Conservation (phyloP, 2,888 invertebrate species). For the Eudasyphora cyanicolor region DNA sequence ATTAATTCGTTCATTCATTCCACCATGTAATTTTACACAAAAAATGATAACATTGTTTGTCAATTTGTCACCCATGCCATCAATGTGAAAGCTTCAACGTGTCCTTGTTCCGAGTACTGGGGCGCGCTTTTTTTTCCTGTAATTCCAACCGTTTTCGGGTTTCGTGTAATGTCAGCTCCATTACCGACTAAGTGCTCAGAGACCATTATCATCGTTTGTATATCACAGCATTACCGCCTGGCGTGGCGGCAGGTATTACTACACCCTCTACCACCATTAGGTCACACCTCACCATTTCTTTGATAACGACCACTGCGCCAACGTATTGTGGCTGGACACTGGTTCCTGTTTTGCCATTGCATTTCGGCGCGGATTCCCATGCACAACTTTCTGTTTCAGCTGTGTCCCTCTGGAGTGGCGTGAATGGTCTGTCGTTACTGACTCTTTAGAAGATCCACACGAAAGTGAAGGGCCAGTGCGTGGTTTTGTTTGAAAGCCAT, state of each 20-base stretch:
- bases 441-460: neutral
- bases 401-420: neutral
- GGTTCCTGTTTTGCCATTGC: neutral
- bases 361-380: neutral
- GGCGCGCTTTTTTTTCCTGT: conserved; percentile 13
- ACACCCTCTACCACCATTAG: neutral
- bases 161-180: conserved; percentile 43
- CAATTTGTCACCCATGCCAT: conserved; percentile 11
- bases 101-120: neutral
- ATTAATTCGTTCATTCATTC: neutral
- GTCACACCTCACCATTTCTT: neutral
- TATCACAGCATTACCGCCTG: conserved; percentile 6
- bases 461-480: neutral
- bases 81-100: neutral
- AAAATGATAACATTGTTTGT: conserved; percentile 20
- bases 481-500: neutral
- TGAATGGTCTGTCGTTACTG: neutral
- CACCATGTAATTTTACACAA: neutral
- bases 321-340: conserved; percentile 15
- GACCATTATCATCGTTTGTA: conserved; percentile 45
- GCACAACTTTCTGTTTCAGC: neutral
- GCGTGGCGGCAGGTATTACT: neutral
- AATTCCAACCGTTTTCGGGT: conserved; percentile 34
- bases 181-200: conserved; percentile 50
- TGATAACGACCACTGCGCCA: neutral